Conservation (phyloP, 2,888 invertebrate genomes). For the Caenorhabditis afra region DNA sequence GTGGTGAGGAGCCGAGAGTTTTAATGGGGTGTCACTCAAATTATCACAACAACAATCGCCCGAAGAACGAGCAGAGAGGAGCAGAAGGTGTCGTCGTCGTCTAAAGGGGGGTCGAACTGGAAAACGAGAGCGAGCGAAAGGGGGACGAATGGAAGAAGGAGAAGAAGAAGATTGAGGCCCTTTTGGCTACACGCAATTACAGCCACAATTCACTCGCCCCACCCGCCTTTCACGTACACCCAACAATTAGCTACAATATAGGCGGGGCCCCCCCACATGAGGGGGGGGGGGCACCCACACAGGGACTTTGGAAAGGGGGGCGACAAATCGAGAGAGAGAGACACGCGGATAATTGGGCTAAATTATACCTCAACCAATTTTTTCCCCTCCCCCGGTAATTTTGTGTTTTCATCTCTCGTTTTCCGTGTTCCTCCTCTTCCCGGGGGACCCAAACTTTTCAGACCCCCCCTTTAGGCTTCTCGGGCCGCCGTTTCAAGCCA, state of each 20-base stretch:
- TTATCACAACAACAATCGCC: too few relatives aligned
- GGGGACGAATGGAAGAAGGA: conserved; percentile 4
- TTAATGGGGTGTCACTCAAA: too few relatives aligned
- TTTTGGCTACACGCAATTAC: conserved; percentile 60
- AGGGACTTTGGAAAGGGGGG: too few relatives aligned
- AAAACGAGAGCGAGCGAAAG: too few relatives aligned
- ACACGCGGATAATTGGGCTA: conserved; percentile 52
- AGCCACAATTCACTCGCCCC: conserved; percentile 57
- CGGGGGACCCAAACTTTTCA: neutral
- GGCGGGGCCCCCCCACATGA: conserved; percentile 36
- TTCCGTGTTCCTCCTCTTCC: conserved; percentile 25
- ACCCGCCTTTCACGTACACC: conserved; percentile 51
- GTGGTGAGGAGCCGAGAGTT: too few relatives aligned
- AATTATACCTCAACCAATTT: conserved; percentile 50
- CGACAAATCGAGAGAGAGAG: neutral
- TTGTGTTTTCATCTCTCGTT: too few relatives aligned
- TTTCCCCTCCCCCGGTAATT: conserved; percentile 10
- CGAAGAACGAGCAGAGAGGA: too few relatives aligned
- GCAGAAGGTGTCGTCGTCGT: too few relatives aligned
- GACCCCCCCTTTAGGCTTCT: neutral
- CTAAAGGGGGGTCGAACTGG: too few relatives aligned
- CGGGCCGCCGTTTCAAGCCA: too few relatives aligned
- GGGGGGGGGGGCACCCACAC: conserved; percentile 18
- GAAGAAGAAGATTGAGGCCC: conserved; percentile 41
- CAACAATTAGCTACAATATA: conserved; percentile 59